phyloP scores from a whole-genome alignment of 2,113 vertebrate species.

The Brachyhypopomus occidentalis region DNA sequence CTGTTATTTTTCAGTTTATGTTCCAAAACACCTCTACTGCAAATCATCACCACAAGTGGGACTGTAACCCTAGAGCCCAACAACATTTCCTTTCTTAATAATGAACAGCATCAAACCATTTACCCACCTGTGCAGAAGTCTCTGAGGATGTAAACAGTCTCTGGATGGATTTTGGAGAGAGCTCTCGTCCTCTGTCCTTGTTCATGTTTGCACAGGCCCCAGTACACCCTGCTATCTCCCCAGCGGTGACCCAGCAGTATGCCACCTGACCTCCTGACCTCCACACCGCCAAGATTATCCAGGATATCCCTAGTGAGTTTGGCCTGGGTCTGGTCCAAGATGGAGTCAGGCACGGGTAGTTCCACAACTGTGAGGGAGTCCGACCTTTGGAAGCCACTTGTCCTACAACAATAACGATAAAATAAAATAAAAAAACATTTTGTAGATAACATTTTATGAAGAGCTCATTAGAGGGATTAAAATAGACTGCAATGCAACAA shows the following conservation, averaged over 20 bases:
- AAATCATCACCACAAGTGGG: not conserved
- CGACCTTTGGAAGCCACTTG: not conserved
- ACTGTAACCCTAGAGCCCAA: no score
- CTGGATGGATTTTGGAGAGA: slow-evolving; percentile 64
- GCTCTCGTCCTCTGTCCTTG: slow-evolving; percentile 61
- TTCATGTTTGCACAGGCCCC: slow-evolving; percentile 71
- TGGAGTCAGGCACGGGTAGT: slow-evolving; percentile 69
- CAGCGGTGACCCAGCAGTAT: slow-evolving; percentile 61
- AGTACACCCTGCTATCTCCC: slow-evolving; percentile 67
- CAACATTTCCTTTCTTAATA: no score
- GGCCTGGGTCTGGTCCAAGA: slow-evolving; percentile 70
- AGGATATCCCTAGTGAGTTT: slow-evolving; percentile 72
- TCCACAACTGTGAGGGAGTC: slow-evolving; percentile 51
- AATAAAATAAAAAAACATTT: no score
- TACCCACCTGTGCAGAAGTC: slow-evolving; percentile 76
- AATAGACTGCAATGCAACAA: no score
- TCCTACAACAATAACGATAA: not conserved
- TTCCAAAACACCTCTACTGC: no score
- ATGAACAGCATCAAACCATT: no score
- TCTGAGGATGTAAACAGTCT: slow-evolving; percentile 64
- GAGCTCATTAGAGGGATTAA: no score
- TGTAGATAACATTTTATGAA: no score
- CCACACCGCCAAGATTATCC: slow-evolving; percentile 74
- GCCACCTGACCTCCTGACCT: slow-evolving; percentile 61
- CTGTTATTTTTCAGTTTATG: no score